Percentiles rank a stretch among this genome's conserved stretches.
phyloP scores from a whole-genome alignment of 2,888 invertebrate species.

The Eupithecia pulchellata region DNA sequence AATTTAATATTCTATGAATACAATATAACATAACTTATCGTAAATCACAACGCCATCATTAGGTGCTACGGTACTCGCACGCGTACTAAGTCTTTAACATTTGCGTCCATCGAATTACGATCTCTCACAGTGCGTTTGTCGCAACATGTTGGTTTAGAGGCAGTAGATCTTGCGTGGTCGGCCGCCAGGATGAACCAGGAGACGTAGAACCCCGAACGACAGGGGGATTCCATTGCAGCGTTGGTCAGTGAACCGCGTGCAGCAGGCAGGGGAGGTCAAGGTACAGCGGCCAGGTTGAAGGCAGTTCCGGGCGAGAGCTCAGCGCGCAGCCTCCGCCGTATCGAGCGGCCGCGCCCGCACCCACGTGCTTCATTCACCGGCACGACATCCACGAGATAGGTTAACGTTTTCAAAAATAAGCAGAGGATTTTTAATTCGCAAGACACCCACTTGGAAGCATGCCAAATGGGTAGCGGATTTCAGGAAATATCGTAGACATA shows the following conservation, averaged over 20 bases:
- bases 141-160: slow-evolving; percentile 55
- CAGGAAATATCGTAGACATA: slow-evolving; percentile 35
- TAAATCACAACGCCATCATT: slow-evolving; percentile 66
- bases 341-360: slow-evolving; percentile 74
- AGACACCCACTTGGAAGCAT: slow-evolving; percentile 33
- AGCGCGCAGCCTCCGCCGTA: slow-evolving; percentile 77
- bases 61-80: slow-evolving; percentile 51
- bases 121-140: slow-evolving; percentile 54
- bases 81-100: slow-evolving; percentile 61
- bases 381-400: slow-evolving; percentile 57
- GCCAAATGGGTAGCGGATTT: slow-evolving; percentile 35
- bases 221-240: slow-evolving; percentile 44
- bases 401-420: slow-evolving; percentile 43
- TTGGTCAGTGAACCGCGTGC: slow-evolving; percentile 51
- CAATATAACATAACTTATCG: slow-evolving; percentile 57
- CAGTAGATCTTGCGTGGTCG: slow-evolving; percentile 61
- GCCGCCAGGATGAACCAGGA: slow-evolving; percentile 54
- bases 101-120: slow-evolving; percentile 60
- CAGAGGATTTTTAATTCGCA: slow-evolving; percentile 13
- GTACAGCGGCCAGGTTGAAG: slow-evolving; percentile 55
- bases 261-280: slow-evolving; percentile 58
- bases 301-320: slow-evolving; percentile 62
- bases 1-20: slow-evolving; percentile 48
- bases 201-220: slow-evolving; percentile 58
- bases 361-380: slow-evolving; percentile 76